phyloP scores from a whole-genome alignment of 2,888 invertebrate species.

The Ptychoptera albimana region DNA sequence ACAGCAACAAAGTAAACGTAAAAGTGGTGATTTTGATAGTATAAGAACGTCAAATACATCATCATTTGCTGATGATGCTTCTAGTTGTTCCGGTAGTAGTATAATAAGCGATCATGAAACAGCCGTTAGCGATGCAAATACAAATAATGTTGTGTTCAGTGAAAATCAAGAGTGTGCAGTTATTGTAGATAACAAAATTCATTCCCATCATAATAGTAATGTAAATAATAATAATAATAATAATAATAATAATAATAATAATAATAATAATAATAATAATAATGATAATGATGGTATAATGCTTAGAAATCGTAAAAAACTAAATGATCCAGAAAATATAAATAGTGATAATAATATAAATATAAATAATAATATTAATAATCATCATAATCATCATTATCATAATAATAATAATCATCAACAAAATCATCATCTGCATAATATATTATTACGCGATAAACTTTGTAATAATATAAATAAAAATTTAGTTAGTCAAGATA shows the following conservation, averaged over 20 bases:
- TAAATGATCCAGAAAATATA: slow-evolving; percentile 19
- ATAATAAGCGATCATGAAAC: slow-evolving; percentile 27
- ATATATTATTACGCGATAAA: no score
- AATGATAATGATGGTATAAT: slow-evolving; percentile 34
- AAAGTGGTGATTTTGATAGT: no score
- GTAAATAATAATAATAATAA: slow-evolving; percentile 10
- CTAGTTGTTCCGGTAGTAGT: slow-evolving; percentile 31
- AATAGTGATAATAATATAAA: neutral
- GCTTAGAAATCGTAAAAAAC: slow-evolving; percentile 43
- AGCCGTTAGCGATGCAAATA: slow-evolving; percentile 26
- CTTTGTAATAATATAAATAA: no score
- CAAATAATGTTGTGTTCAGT: slow-evolving; percentile 28
- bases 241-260: slow-evolving; percentile 9
- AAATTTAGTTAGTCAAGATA: no score
- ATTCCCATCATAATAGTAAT: slow-evolving; percentile 4
- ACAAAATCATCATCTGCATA: no score
- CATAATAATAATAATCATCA: no score
- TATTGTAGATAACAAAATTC: neutral
- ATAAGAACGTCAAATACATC: slow-evolving; percentile 18
- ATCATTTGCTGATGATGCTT: slow-evolving; percentile 23
- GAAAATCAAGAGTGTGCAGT: slow-evolving; percentile 28
- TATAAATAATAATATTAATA: no score
- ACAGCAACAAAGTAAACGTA: neutral
- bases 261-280: slow-evolving; percentile 7
- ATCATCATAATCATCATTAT: no score